Evolutionary conservation across 1,140 invertebrate species (phyloP).

Genomic region (Zaprionus vittiger): DNA sequence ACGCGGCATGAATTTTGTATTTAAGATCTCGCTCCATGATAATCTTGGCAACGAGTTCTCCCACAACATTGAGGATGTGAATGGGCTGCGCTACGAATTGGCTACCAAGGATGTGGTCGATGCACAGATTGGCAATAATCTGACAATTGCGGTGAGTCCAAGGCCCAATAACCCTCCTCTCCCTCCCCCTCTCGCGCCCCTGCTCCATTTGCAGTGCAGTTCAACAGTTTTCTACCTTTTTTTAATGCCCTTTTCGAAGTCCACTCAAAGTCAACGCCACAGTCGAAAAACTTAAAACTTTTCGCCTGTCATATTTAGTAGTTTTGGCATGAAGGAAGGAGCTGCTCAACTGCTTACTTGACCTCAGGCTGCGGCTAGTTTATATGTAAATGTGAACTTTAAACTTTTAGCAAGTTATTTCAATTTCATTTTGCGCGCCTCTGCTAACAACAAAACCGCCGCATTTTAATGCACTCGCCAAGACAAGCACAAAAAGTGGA

Average conservation of each 20-base stretch:
- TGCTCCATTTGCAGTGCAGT: background rate
- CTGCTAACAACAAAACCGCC: conserved; percentile 52
- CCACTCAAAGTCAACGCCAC: conserved; percentile 25
- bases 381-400: conserved; percentile 60
- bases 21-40: conserved; percentile 82
- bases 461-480: conserved; percentile 58
- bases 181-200: too few relatives aligned
- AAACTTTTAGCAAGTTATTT: conserved; percentile 59
- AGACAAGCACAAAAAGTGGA: conserved; percentile 14
- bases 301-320: conserved; percentile 36
- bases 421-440: conserved; percentile 44
- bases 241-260: background rate
- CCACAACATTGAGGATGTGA: conserved; percentile 80
- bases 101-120: conserved; percentile 81
- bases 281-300: conserved; percentile 35
- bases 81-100: conserved; percentile 77
- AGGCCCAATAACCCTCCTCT: background rate
- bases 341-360: background rate
- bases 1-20: conserved; percentile 79
- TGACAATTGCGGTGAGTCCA: conserved; percentile 76
- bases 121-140: conserved; percentile 79
- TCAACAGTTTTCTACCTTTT: conserved; percentile 8
- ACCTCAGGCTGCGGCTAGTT: conserved; percentile 24
- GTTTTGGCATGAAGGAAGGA: background rate
- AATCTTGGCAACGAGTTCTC: conserved; percentile 84